phyloP scores from a whole-genome alignment of 2,113 vertebrate species.

The Oxygymnocypris stewartii region DNA sequence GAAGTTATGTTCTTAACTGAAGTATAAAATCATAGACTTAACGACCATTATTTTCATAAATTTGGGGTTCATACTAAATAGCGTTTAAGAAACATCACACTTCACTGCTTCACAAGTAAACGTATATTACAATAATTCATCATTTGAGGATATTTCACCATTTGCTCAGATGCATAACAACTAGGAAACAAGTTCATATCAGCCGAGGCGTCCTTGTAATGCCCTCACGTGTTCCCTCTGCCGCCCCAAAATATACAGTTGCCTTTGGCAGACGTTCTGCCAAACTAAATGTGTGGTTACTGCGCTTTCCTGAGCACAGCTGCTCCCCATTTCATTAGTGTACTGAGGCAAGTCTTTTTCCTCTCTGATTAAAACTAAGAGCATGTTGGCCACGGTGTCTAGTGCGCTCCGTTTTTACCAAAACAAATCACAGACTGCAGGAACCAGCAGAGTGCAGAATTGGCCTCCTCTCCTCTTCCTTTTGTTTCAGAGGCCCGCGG shows the following conservation, averaged over 20 bases:
- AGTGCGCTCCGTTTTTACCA: constrained; percentile 43
- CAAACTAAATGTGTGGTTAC: constrained; percentile 45
- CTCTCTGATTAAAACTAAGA: constrained; percentile 56
- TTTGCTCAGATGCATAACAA: neutral
- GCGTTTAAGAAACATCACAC: neutral
- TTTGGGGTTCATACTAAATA: neutral
- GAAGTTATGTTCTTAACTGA: neutral
- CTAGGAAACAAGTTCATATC: neutral
- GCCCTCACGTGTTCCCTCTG: constrained; percentile 34
- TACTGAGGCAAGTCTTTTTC: constrained; percentile 50
- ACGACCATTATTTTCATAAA: neutral
- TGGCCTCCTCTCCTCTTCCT: constrained; percentile 29
- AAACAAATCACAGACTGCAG: constrained; percentile 46
- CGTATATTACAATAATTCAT: neutral
- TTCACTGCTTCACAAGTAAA: neutral
- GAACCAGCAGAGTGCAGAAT: constrained; percentile 28
- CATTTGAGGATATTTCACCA: neutral
- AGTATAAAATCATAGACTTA: neutral
- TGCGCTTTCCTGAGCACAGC: constrained; percentile 46
- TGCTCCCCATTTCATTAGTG: constrained; percentile 57
- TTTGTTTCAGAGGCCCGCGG: neutral
- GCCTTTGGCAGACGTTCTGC: constrained; percentile 36
- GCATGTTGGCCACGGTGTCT: constrained; percentile 40
- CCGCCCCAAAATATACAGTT: constrained; percentile 15
- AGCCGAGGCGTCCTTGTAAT: constrained; percentile 11